Percentiles rank a stretch among this genome's conserved stretches.
These are phyloP conservation scores for Staurois parvus DNA, from an alignment of 2,797 vertebrate species.

Conservation along the genomic window DNA sequence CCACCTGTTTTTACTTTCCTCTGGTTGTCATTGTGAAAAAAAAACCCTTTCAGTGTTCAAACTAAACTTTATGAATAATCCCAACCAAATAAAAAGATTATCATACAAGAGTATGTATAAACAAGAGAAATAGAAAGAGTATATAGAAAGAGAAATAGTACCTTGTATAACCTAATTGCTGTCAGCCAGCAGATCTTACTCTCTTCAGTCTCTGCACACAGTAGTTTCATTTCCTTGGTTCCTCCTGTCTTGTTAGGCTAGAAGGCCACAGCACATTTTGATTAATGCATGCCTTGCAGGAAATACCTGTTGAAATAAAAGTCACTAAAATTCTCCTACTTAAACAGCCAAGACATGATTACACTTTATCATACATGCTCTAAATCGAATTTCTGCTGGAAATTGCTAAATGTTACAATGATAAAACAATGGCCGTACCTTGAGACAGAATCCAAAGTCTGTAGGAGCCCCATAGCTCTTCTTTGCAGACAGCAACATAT, in stretches of 20 bases:
- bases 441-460: constrained; percentile 93
- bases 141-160: constrained; percentile 72
- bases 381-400: not conserved
- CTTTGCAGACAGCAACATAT: constrained; percentile 85
- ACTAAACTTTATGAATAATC: no score
- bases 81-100: no score
- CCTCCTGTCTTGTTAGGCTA: constrained; percentile 91
- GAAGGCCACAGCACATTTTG: constrained; percentile 82
- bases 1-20: no score
- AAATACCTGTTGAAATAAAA: constrained; percentile 87
- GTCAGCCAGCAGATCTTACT: constrained; percentile 96
- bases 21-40: no score
- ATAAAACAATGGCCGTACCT: constrained; percentile 82
- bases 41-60: no score
- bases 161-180: constrained; percentile 96
- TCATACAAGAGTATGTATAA: constrained; percentile 2
- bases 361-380: not conserved
- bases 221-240: constrained; percentile 91
- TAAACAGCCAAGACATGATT: constrained; percentile 68
- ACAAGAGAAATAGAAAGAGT: not conserved
- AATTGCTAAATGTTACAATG: not conserved
- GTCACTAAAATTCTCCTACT: constrained; percentile 84
- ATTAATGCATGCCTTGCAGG: constrained; percentile 83
- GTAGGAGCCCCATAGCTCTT: constrained; percentile 89
- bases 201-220: constrained; percentile 95